Evolutionary conservation across 2,113 vertebrate genomes (phyloP).

Genomic region (Clarias batrachus): DNA sequence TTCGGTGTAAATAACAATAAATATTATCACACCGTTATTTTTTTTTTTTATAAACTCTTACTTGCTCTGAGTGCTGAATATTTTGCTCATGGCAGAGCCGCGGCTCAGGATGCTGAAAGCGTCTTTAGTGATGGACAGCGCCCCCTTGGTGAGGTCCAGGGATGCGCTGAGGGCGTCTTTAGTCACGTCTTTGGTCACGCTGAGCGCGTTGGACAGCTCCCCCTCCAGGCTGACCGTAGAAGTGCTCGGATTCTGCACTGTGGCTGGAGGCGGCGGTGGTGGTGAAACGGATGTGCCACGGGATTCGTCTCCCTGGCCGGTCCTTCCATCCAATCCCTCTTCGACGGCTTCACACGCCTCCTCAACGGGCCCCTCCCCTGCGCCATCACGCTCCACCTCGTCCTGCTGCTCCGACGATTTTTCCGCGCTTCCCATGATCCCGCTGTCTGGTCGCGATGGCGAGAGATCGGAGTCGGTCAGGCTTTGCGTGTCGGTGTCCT

Average conservation of each 20-base stretch:
- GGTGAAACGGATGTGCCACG: constrained; percentile 55
- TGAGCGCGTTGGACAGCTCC: constrained; percentile 86
- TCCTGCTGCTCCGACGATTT: constrained; percentile 5
- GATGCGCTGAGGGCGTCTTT: constrained; percentile 89
- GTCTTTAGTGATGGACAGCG: constrained; percentile 89
- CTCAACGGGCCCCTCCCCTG: constrained; percentile 74
- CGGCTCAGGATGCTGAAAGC: constrained; percentile 86
- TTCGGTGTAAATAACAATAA: no score
- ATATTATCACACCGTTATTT: not conserved
- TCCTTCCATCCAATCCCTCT: constrained; percentile 59
- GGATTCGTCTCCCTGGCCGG: constrained; percentile 45
- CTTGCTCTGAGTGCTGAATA: constrained; percentile 81
- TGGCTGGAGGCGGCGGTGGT: constrained; percentile 57
- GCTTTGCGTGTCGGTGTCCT: constrained; percentile 86
- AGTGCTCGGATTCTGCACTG: constrained; percentile 55
- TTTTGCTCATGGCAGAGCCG: constrained; percentile 87
- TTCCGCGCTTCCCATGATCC: not conserved
- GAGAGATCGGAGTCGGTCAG: constrained; percentile 84
- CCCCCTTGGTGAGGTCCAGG: constrained; percentile 93
- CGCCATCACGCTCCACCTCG: constrained; percentile 28
- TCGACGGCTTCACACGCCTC: constrained; percentile 84
- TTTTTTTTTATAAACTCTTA: constrained; percentile 50
- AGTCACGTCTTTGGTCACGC: constrained; percentile 86
- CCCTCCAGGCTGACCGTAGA: constrained; percentile 83
- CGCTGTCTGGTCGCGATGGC: constrained; percentile 55